These are phyloP conservation scores for Liasis olivaceus DNA, from an alignment of 2,797 vertebrate species.

Conservation along the genomic window DNA sequence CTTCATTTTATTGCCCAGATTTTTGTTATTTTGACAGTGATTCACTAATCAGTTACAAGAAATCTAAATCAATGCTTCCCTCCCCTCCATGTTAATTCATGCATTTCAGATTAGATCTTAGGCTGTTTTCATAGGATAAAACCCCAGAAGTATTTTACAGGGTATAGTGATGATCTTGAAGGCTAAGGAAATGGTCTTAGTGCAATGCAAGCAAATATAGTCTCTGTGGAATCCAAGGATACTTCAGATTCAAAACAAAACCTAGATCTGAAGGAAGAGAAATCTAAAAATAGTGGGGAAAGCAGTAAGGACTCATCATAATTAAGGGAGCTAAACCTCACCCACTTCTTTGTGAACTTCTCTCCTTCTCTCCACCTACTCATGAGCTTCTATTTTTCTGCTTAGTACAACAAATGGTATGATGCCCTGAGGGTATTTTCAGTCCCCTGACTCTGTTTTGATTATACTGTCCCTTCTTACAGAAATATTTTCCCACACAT, in stretches of 20 bases:
- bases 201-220: neutral
- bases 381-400: neutral
- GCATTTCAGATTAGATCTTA: neutral
- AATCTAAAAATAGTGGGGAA: neutral
- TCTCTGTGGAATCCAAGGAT: neutral
- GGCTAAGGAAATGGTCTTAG: neutral
- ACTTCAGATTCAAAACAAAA: neutral
- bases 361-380: neutral
- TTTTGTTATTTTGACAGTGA: slow-evolving; percentile 13
- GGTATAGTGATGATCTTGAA: neutral
- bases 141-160: neutral
- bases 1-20: slow-evolving; percentile 1
- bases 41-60: neutral
- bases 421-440: neutral
- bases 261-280: neutral
- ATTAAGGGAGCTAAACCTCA: neutral
- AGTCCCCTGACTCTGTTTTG: neutral
- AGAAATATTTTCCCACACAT: neutral
- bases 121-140: neutral
- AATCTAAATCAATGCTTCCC: neutral
- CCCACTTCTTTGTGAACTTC: neutral
- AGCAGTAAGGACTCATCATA: neutral
- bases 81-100: neutral
- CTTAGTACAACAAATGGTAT: neutral
- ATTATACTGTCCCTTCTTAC: neutral